Evolutionary conservation across 2,113 vertebrate genomes (phyloP).

Genomic region (Potamarius usumacintae): DNA sequence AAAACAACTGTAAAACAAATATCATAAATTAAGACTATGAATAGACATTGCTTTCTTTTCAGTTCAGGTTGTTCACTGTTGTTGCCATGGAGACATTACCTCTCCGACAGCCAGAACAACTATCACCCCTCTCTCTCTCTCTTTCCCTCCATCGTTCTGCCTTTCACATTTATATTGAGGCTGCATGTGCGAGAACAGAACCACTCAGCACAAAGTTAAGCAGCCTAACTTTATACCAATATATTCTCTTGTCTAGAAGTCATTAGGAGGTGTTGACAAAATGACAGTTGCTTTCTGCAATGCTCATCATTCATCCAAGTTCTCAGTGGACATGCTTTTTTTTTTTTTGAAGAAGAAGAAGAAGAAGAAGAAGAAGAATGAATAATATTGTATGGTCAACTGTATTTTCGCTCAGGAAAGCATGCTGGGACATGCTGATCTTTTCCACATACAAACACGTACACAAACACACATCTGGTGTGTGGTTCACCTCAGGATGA

Average conservation of each 20-base stretch:
- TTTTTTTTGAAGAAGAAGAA: background rate
- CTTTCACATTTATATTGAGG: slow-evolving; percentile 45
- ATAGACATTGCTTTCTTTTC: slow-evolving; percentile 55
- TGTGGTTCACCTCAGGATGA: slow-evolving; percentile 64
- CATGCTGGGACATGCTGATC: slow-evolving; percentile 47
- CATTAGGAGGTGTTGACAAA: background rate
- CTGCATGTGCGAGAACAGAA: slow-evolving; percentile 43
- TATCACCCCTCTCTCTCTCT: slow-evolving; percentile 33
- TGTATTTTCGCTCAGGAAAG: slow-evolving; percentile 30
- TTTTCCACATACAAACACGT: slow-evolving; percentile 29
- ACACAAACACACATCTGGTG: slow-evolving; percentile 70
- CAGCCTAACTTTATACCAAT: slow-evolving; percentile 15
- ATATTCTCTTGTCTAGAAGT: background rate
- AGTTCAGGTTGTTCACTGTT: slow-evolving; percentile 43
- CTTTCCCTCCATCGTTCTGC: slow-evolving; percentile 23
- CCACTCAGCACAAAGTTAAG: slow-evolving; percentile 26
- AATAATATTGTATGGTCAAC: slow-evolving; percentile 24
- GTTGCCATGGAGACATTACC: slow-evolving; percentile 65
- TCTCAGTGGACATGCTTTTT: slow-evolving; percentile 23
- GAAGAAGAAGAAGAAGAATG: background rate
- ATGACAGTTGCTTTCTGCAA: background rate
- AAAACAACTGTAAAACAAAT: slow-evolving; percentile 64
- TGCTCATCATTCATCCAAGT: slow-evolving; percentile 1
- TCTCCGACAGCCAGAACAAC: slow-evolving; percentile 42
- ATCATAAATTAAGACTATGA: slow-evolving; percentile 72